Percentiles rank a stretch among this genome's conserved stretches.
These are phyloP conservation scores for Homarus americanus DNA, from an alignment of 1,140 invertebrate species.

Conservation along the genomic window DNA sequence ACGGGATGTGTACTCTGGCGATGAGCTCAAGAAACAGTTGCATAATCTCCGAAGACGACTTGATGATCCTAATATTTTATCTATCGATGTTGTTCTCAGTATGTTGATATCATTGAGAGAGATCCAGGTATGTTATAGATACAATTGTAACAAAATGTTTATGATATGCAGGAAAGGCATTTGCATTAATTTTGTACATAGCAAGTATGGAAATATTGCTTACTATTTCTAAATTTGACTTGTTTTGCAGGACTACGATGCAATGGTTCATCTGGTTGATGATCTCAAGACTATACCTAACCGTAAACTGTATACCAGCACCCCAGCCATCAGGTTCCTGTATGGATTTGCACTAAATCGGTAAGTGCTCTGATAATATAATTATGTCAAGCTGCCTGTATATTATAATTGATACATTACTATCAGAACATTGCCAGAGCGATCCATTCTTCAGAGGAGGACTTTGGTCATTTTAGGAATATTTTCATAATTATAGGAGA, in stretches of 20 bases:
- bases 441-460: too few species aligned
- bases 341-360: slow-evolving; percentile 99
- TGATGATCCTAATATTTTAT: slow-evolving; percentile 97
- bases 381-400: too few species aligned
- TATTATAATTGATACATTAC: too few species aligned
- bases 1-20: slow-evolving; percentile 90
- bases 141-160: neutral
- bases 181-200: too few species aligned
- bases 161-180: too few species aligned
- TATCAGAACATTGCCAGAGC: too few species aligned
- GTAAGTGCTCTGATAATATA: slow-evolving; percentile 79
- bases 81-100: slow-evolving; percentile 95
- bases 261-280: slow-evolving; percentile 98
- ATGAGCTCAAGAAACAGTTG: slow-evolving; percentile 90
- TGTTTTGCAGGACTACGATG: slow-evolving; percentile 90
- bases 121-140: slow-evolving; percentile 83
- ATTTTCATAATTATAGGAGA: too few species aligned
- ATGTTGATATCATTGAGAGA: slow-evolving; percentile 90
- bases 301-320: slow-evolving; percentile 92
- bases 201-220: too few species aligned
- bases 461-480: too few species aligned
- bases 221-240: neutral
- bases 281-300: slow-evolving; percentile 96
- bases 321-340: slow-evolving; percentile 92
- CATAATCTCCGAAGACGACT: slow-evolving; percentile 94